Conservation (phyloP, 1,140 invertebrate genomes). For the Zaprionus ornatus region DNA sequence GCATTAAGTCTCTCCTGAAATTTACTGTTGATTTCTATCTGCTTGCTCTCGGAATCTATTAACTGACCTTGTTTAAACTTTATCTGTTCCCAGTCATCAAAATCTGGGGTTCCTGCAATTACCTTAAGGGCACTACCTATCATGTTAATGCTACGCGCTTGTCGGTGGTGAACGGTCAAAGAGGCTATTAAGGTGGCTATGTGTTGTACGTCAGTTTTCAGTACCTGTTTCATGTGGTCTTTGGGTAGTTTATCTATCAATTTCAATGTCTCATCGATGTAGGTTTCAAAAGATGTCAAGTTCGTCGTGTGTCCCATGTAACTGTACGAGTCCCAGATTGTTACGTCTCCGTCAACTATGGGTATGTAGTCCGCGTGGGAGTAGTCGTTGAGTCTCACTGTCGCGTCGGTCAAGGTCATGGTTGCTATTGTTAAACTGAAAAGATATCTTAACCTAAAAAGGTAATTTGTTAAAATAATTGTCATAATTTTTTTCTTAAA, state of each 20-base stretch:
- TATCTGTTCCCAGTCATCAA: slow-evolving; percentile 31
- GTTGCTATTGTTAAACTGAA: slow-evolving; percentile 4
- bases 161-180: slow-evolving; percentile 11
- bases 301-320: slow-evolving; percentile 23
- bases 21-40: slow-evolving; percentile 23
- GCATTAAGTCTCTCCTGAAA: slow-evolving; percentile 13
- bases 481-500: not conserved
- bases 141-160: slow-evolving; percentile 23
- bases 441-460: slow-evolving; percentile 15
- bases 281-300: slow-evolving; percentile 10
- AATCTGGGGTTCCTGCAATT: slow-evolving; percentile 17
- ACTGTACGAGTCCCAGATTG: slow-evolving; percentile 14
- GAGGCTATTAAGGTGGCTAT: slow-evolving; percentile 10
- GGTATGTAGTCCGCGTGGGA: slow-evolving; percentile 26
- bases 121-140: slow-evolving; percentile 16
- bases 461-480: not conserved
- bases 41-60: slow-evolving; percentile 22
- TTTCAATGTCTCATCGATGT: not conserved
- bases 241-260: slow-evolving; percentile 9
- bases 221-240: slow-evolving; percentile 11
- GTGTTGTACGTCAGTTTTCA: slow-evolving; percentile 1
- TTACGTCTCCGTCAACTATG: slow-evolving; percentile 21
- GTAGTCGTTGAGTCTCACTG: slow-evolving; percentile 22
- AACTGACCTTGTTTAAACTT: slow-evolving; percentile 15
- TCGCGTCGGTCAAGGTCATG: slow-evolving; percentile 9